Percentiles rank a stretch among this genome's conserved stretches.
These are phyloP conservation scores for Tringa solitaria DNA, from an alignment of 2,113 vertebrate species.

Conservation along the genomic window DNA sequence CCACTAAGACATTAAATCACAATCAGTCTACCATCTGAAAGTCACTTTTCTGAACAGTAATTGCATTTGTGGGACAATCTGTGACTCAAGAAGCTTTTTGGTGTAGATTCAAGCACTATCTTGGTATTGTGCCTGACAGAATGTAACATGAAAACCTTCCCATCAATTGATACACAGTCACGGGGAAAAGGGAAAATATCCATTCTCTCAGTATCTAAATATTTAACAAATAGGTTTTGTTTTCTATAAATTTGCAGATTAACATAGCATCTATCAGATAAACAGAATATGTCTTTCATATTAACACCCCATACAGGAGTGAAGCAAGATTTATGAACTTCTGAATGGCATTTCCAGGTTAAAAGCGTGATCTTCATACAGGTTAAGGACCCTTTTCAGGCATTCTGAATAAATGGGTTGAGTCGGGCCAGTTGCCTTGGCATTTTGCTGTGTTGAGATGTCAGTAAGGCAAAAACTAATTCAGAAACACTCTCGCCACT, in stretches of 20 bases:
- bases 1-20: neutral
- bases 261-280: neutral
- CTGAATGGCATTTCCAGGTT: neutral
- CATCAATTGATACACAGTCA: neutral
- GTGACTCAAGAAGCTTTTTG: neutral
- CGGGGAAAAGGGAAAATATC: neutral
- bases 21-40: neutral
- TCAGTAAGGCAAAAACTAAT: neutral
- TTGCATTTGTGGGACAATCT: neutral
- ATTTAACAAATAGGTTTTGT: neutral
- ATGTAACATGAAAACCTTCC: neutral
- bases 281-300: neutral
- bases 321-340: neutral
- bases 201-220: rapidly evolving
- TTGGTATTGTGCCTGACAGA: neutral
- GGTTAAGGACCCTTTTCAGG: neutral
- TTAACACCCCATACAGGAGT: neutral
- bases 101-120: neutral
- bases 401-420: neutral
- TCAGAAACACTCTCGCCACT: neutral
- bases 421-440: neutral
- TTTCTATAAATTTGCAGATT: neutral
- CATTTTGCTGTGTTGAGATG: neutral
- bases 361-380: neutral
- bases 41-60: neutral